A percentile compares a stretch with the other conserved stretches of the same genome.
phyloP scores from a whole-genome alignment of 1,140 invertebrate genomes.

The Macrotrachela quadricornifera region DNA sequence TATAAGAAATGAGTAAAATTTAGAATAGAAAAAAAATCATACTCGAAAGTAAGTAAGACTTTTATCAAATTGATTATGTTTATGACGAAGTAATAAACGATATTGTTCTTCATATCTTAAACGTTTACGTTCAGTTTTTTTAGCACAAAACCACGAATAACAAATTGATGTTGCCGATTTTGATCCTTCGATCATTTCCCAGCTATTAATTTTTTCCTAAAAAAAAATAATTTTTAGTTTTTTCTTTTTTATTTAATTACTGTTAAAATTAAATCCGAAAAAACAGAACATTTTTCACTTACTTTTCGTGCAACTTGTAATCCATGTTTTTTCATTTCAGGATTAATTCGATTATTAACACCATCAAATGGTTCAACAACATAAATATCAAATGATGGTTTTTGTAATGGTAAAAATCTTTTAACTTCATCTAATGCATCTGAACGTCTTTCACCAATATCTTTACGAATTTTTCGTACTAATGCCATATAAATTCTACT shows the following conservation, averaged over 20 bases:
- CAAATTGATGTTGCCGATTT: conserved; percentile 77
- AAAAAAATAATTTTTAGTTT: too few species aligned
- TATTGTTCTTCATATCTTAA: conserved; percentile 77
- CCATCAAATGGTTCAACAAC: too few species aligned
- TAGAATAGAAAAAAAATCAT: neutral
- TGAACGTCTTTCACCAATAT: neutral
- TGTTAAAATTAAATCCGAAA: too few species aligned
- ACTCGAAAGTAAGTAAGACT: neutral
- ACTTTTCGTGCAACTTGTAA: conserved; percentile 29
- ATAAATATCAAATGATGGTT: too few species aligned
- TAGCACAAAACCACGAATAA: conserved; percentile 89
- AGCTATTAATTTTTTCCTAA: conserved; percentile 55
- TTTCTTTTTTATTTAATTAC: too few species aligned
- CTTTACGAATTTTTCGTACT: conserved; percentile 7
- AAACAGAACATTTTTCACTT: too few species aligned
- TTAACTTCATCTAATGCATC: too few species aligned
- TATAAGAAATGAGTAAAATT: neutral
- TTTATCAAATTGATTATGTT: neutral
- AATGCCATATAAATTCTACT: neutral
- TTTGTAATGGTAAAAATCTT: too few species aligned
- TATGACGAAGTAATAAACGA: conserved; percentile 14
- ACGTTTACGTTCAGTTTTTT: conserved; percentile 67
- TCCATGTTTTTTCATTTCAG: too few species aligned
- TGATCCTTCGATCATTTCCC: conserved; percentile 88
- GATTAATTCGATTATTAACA: too few species aligned